Conservation (phyloP, 2,113 vertebrate genomes). For the Rostratula benghalensis region DNA sequence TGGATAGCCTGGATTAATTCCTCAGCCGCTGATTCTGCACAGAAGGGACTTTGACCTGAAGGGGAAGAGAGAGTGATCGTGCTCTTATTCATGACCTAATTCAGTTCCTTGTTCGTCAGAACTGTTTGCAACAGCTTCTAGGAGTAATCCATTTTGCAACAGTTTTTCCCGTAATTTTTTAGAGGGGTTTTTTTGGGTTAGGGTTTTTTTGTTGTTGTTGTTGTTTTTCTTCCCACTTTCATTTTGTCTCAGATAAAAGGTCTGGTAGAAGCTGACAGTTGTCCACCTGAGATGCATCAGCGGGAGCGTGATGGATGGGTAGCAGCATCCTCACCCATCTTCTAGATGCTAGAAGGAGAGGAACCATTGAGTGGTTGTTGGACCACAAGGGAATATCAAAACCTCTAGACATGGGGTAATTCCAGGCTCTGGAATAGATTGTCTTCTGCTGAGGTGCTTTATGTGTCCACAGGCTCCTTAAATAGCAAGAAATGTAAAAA, state of each 20-base stretch:
- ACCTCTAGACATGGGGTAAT: not conserved
- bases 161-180: not conserved
- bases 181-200: not conserved
- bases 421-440: not conserved
- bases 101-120: not conserved
- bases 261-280: not conserved
- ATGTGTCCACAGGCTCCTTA: not conserved
- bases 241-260: not conserved
- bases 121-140: rapidly evolving
- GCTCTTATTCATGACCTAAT: not conserved
- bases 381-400: not conserved
- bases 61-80: not conserved
- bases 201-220: not conserved
- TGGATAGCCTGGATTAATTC: not conserved
- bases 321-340: not conserved
- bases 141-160: not conserved
- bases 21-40: not conserved
- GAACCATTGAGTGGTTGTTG: not conserved
- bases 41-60: not conserved
- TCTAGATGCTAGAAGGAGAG: not conserved
- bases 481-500: not conserved
- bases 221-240: not conserved
- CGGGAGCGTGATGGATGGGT: not conserved
- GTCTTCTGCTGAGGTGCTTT: not conserved
- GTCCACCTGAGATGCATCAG: not conserved